phyloP scores from a whole-genome alignment of 2,888 invertebrate species.

The Syrista parreyssii region DNA sequence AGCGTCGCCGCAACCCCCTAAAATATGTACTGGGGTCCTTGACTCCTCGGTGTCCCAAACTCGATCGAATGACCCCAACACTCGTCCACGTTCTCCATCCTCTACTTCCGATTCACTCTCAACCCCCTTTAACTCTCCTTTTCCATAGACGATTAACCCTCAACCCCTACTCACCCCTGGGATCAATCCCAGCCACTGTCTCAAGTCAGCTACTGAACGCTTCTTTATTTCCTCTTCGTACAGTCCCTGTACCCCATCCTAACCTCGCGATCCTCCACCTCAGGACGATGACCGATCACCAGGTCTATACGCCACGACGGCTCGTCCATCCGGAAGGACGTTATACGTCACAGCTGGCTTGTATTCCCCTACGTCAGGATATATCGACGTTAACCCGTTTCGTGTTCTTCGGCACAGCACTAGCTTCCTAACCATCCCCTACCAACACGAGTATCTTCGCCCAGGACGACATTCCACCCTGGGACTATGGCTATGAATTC shows the following conservation, averaged over 20 bases:
- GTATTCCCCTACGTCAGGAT: background rate
- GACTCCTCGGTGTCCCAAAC: background rate
- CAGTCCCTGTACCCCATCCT: background rate
- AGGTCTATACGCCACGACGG: background rate
- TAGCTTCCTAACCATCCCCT: background rate
- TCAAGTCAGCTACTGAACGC: background rate
- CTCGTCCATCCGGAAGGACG: background rate
- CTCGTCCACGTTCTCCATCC: background rate
- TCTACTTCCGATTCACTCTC: background rate
- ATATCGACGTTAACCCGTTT: background rate
- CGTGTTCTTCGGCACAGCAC: background rate
- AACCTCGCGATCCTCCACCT: background rate
- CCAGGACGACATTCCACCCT: background rate
- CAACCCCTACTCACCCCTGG: background rate
- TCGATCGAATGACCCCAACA: background rate
- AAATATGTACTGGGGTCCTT: background rate
- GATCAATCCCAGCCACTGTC: background rate
- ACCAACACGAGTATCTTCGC: background rate
- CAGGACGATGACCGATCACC: background rate
- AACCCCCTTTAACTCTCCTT: background rate
- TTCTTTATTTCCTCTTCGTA: background rate
- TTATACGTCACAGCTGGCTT: background rate
- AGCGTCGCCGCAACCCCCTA: background rate
- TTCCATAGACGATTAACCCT: background rate
- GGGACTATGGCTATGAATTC: background rate